A percentile compares a stretch with the other conserved stretches of the same genome.
These are phyloP conservation scores for Bathynomus jamesi DNA, from an alignment of 1,140 invertebrate genomes.

Conservation along the genomic window DNA sequence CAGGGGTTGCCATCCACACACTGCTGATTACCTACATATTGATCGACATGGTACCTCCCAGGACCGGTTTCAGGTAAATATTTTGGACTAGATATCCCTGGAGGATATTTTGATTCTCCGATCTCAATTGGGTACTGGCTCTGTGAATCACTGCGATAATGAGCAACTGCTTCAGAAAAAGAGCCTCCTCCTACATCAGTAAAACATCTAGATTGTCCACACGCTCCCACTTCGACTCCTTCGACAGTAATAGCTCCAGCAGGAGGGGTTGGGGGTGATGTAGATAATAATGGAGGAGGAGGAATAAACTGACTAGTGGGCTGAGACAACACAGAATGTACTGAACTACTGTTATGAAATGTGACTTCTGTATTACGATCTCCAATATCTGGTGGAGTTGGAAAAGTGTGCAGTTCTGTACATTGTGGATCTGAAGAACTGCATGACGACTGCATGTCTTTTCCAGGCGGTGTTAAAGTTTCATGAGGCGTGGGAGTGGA, in stretches of 20 bases:
- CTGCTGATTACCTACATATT: no score
- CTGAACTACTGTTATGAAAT: conserved; percentile 24
- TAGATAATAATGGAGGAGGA: conserved; percentile 27
- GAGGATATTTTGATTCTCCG: background rate
- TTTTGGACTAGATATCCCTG: no score
- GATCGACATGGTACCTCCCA: no score
- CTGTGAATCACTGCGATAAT: background rate
- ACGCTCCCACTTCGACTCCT: background rate
- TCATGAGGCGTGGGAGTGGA: conserved; percentile 23
- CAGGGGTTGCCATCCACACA: no score
- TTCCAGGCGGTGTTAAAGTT: conserved; percentile 26
- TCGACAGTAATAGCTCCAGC: conserved; percentile 6
- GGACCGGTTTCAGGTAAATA: no score
- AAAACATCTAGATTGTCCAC: background rate
- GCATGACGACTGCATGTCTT: conserved; percentile 25
- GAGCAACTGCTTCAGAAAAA: background rate
- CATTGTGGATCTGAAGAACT: conserved; percentile 33
- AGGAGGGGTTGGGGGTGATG: conserved; percentile 21
- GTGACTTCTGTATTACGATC: conserved; percentile 35
- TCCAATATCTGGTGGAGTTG: conserved; percentile 32
- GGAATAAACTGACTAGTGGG: conserved; percentile 34
- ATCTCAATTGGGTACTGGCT: background rate
- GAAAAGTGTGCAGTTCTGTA: conserved; percentile 34
- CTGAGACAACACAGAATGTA: conserved; percentile 22
- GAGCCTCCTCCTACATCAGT: background rate